Percentiles rank a stretch among this genome's conserved stretches.
Conservation (phyloP, 2,113 vertebrate genomes). For the Pica pica region DNA sequence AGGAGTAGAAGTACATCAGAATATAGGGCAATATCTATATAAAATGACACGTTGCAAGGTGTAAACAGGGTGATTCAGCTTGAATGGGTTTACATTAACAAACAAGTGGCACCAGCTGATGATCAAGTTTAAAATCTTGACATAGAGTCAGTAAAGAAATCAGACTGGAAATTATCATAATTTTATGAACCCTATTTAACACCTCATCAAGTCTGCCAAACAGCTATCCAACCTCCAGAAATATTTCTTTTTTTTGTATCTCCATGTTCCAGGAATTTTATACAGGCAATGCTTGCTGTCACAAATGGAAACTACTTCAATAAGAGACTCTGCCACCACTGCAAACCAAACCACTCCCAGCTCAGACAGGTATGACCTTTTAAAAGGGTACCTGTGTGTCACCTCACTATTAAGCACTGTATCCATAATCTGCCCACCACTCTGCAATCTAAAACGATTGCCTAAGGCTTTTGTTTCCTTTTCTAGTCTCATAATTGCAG, state of each 20-base stretch:
- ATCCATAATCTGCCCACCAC: background rate
- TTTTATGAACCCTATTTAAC: background rate
- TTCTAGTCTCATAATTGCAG: background rate
- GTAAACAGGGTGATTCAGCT: background rate
- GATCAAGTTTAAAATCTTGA: background rate
- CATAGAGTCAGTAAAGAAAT: background rate
- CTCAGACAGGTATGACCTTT: background rate
- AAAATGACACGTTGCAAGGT: background rate
- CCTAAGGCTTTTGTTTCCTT: background rate
- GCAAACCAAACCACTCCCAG: background rate
- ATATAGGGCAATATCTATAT: background rate
- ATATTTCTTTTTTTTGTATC: fast-evolving
- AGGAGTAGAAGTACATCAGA: background rate
- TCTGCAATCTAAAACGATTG: background rate
- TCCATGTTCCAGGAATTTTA: background rate
- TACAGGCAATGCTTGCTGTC: background rate
- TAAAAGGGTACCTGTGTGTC: background rate
- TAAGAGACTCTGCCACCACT: background rate
- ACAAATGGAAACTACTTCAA: background rate
- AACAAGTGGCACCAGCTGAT: background rate
- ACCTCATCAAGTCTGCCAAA: background rate
- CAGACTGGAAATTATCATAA: background rate
- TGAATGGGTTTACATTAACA: background rate
- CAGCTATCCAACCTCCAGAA: background rate
- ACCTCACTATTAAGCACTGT: background rate